Percentiles rank a stretch among this genome's conserved stretches.
Conservation (phyloP, 2,888 invertebrate species). For the Agonopterix arenella region DNA sequence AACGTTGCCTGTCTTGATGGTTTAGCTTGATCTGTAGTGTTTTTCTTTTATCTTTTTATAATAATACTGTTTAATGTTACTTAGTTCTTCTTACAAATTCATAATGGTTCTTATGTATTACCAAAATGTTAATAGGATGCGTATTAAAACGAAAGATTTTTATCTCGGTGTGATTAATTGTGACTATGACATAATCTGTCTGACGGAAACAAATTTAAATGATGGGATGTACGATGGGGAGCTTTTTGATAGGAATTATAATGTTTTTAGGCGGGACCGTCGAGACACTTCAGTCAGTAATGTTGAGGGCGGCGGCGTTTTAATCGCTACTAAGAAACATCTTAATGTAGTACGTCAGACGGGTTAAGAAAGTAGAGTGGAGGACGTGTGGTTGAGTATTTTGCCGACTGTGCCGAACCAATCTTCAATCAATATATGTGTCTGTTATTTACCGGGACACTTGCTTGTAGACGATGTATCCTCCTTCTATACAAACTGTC, state of each 20-base stretch:
- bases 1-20: neutral
- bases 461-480: neutral
- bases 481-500: neutral
- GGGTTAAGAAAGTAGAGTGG: neutral
- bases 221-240: neutral
- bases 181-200: neutral
- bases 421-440: neutral
- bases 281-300: neutral
- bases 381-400: neutral
- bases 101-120: neutral
- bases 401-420: neutral
- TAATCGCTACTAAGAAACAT: neutral
- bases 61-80: no score
- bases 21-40: neutral
- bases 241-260: neutral
- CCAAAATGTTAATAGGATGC: neutral
- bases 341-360: neutral
- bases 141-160: neutral
- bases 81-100: no score
- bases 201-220: no score
- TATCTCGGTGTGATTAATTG: neutral
- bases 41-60: neutral
- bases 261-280: neutral
- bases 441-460: neutral
- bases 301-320: neutral